Base-by-base conservation (phyloP, 2,797 vertebrate species). In the Sternarchorhynchus goeldii region DNA sequence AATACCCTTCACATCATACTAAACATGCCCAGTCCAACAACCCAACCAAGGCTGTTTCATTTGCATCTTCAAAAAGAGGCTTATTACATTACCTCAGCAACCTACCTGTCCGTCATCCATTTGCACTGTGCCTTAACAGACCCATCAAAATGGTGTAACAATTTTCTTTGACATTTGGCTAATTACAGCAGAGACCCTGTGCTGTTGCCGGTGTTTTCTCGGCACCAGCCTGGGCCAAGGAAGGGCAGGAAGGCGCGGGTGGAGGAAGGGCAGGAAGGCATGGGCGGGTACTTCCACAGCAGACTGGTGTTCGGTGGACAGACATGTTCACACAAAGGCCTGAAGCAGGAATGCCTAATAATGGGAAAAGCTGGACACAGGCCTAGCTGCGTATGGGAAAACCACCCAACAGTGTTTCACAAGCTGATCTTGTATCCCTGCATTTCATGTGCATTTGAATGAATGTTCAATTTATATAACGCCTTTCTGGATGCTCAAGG, bases 161-260 rank as follows among this genome's bases (percentile, higher is more conserved):
- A 55, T 65, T 65, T 76, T 69, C 67, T 69, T 69, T 69, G 67
- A 69, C 67, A 69, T 69, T 69, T 69, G 25, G 29, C 31, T 69
- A 69, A 69, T 55, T 55, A 32, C 4, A 50, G 50, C 32, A 29
- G 45, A 55, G 67, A 45, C n/a, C 7, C 16, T 55, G 67, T 25
- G 45, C 67, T 12, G 25, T 25, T 25, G 25, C 25, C 25, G 25
- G 25, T 25, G 25, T 25, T 25, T 25, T 25, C 25, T 25, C 25
- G 25, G 25, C 25, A 25, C 25, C 25, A 25, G 25, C 25, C 25
- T 25, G 45, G 31, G 21, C 14, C 21, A 21, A 4, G 21, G 53
- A 53, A 68, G 21, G 45, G 66, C 41, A 53, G 45, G 16, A 21
- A 17, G 55, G 45, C 3, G 45, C 25, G 45, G 31, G 21, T 7